Conservation (phyloP, 2,797 vertebrate genomes). For the Lithobates pipiens region DNA sequence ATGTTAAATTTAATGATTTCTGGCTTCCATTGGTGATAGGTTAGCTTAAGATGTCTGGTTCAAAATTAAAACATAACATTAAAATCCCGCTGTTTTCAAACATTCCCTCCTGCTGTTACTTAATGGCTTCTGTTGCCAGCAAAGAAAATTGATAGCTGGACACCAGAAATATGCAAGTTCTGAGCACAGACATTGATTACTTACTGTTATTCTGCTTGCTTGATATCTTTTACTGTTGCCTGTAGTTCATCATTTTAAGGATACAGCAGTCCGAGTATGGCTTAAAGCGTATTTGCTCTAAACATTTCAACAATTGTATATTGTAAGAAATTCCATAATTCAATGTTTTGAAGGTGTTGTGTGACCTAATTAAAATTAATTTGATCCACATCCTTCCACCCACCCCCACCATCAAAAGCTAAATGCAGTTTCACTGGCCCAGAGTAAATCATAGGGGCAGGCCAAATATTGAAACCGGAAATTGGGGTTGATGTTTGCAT, state of each 20-base stretch:
- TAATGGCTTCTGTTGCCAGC: constrained; percentile 26
- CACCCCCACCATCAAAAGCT: no score
- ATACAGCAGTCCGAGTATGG: background rate
- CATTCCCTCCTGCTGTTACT: constrained; percentile 32
- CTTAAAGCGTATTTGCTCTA: no score
- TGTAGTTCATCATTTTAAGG: background rate
- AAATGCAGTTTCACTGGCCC: no score
- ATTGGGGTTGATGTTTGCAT: no score
- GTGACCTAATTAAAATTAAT: no score
- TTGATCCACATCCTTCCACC: no score
- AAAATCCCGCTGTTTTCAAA: constrained; percentile 32
- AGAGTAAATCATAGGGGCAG: no score
- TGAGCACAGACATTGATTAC: background rate
- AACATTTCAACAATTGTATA: no score
- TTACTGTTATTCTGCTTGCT: background rate
- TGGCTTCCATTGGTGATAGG: background rate
- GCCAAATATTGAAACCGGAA: no score
- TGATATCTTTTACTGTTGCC: background rate
- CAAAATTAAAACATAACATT: constrained; percentile 37
- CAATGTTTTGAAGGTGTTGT: no score
- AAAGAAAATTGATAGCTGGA: constrained; percentile 31
- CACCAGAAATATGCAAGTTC: constrained; percentile 4
- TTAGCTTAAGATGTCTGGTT: background rate
- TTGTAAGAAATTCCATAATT: no score
- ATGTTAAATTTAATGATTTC: background rate